A percentile compares a stretch with the other conserved stretches of the same genome.
Evolutionary conservation across 1,140 invertebrate species (phyloP).

Genomic region (Argopecten irradians): DNA sequence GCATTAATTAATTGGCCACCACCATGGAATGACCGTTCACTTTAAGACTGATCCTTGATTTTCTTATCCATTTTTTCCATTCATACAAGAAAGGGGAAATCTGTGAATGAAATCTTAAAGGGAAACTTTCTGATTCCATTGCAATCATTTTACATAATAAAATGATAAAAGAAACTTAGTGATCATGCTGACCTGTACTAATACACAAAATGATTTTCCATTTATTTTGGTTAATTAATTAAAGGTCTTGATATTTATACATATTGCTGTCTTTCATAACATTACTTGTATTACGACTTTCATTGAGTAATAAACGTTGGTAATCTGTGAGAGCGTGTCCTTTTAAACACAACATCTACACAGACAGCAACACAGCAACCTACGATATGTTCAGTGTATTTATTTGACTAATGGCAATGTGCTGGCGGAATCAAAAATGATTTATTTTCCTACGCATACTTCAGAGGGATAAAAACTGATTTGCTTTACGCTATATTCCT

Average conservation of each 20-base stretch:
- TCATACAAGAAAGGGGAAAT: too few relatives aligned
- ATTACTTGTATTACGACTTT: neutral
- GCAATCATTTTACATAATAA: too few relatives aligned
- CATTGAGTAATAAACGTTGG: neutral
- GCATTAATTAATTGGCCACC: too few relatives aligned
- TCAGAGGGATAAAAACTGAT: neutral
- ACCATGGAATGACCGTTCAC: too few relatives aligned
- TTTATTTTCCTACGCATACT: neutral
- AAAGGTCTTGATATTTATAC: neutral
- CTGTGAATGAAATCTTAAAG: too few relatives aligned
- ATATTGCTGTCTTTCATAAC: neutral
- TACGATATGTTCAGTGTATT: too few relatives aligned
- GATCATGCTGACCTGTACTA: too few relatives aligned
- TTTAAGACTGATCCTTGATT: too few relatives aligned
- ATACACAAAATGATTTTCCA: neutral
- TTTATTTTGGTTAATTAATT: neutral
- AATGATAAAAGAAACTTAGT: too few relatives aligned
- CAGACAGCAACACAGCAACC: too few relatives aligned
- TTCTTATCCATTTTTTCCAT: too few relatives aligned
- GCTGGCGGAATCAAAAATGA: neutral
- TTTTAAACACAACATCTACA: neutral
- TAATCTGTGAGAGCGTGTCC: neutral
- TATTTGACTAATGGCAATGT: slow-evolving; percentile 17
- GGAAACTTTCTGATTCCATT: too few relatives aligned
- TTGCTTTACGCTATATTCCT: neutral